Base-by-base conservation (phyloP, 2,888 invertebrate species). In the Gymnocheta viridis region DNA sequence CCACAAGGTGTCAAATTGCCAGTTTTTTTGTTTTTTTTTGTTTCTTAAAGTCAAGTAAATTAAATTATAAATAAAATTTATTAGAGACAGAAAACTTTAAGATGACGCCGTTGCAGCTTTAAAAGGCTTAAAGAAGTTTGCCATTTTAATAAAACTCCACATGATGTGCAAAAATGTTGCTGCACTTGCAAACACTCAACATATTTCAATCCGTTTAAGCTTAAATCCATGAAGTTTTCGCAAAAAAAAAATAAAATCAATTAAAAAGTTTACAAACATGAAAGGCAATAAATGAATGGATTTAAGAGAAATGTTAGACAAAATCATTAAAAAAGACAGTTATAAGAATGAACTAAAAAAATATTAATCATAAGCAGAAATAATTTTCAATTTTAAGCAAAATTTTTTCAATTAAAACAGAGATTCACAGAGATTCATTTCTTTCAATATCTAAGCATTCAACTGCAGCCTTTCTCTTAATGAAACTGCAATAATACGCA, bases 1-100 rank as follows among this genome's bases (percentile, higher is more conserved):
- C 90, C 90, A 90, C 91, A 88, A 90, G 89, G 91, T 90, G 91
- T 91, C 90, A 89, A 88, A 89, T 89, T 89, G 89, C 89, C 88
- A 88, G 86, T 41, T 73, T 62, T 47, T 54, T 47, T 38, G 22
- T 69, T 12, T 2, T 24, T 32, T 44, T 14, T 47, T 62, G 1
- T 44, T 0, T 22, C 17, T 38, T 35, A 51, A 35, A 27, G 32
- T 9, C 19, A 35, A 35, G 17, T 22, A 56, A 76, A 70, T 44
- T 58, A 35, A 77, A 77, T 67, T 44, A 44, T 22, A 54, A 66
- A 66, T 56, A 17, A n/a, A 66, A 66, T 44, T 76, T 24, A 17
- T 9, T 54, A 4, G 38, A 27, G 32, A 60, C 10, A 22, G 10
- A 12, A 60, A 29, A 49, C 4, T 4, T 54, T 51, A 60, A 81